Evolutionary conservation across 1,140 invertebrate species (phyloP).

Genomic region (Popillia japonica): DNA sequence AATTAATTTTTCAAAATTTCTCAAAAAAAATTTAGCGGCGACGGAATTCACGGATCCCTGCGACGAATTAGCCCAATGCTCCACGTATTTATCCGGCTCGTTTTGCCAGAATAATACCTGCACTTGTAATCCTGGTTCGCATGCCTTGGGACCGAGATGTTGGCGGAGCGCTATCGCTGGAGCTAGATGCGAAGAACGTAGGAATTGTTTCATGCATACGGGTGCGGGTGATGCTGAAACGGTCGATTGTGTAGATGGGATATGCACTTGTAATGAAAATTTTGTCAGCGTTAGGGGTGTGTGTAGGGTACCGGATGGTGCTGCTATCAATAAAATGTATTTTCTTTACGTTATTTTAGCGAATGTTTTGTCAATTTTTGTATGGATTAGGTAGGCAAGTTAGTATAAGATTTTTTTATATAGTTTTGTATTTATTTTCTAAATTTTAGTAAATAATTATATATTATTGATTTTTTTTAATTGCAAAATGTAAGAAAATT

Average conservation of each 20-base stretch:
- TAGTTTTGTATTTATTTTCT: slow-evolving; percentile 4
- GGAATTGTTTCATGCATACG: background rate
- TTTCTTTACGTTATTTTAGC: background rate
- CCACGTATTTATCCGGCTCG: slow-evolving; percentile 2
- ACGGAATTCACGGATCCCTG: slow-evolving; percentile 15
- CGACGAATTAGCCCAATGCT: slow-evolving; percentile 21
- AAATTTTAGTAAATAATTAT: background rate
- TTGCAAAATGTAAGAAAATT: too few species aligned
- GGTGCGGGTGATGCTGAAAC: background rate
- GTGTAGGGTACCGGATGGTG: background rate
- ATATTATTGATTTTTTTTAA: too few species aligned
- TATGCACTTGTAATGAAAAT: background rate
- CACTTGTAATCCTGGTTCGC: slow-evolving; percentile 9
- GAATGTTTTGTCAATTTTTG: background rate
- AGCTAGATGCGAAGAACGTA: background rate
- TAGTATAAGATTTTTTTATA: background rate
- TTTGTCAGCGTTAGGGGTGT: background rate
- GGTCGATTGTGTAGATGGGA: background rate
- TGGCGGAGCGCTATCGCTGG: background rate
- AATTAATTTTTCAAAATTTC: background rate
- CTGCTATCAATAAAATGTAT: background rate
- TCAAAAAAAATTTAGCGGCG: too few species aligned
- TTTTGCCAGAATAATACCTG: slow-evolving; percentile 16
- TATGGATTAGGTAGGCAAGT: background rate
- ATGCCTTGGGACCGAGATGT: slow-evolving; percentile 20